Conservation (phyloP, 2,113 vertebrate genomes). For the Peromyscus californicus region DNA sequence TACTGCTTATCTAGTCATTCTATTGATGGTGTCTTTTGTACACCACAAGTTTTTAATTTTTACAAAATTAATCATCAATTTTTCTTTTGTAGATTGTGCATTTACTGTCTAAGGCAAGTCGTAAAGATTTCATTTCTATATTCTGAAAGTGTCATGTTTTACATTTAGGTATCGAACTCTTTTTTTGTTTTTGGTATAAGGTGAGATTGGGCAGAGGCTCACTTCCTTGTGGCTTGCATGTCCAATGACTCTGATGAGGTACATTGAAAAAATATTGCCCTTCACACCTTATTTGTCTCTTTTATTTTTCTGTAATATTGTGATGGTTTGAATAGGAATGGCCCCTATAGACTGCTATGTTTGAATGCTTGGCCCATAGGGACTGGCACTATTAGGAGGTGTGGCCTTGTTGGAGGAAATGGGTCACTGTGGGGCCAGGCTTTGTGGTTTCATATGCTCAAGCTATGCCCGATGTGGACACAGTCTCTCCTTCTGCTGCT, state of each 20-base stretch:
- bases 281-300: neutral
- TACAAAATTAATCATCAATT: neutral
- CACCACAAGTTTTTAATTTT: constrained; percentile 5
- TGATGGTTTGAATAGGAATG: neutral
- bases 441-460: neutral
- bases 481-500: neutral
- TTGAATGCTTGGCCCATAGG: neutral
- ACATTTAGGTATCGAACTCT: neutral
- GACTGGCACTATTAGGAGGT: neutral
- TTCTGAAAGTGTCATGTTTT: neutral
- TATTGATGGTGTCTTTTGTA: neutral
- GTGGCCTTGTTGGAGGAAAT: neutral
- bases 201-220: neutral
- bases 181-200: neutral
- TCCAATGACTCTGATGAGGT: neutral
- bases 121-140: neutral
- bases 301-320: neutral
- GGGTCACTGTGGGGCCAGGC: neutral
- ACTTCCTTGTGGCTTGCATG: neutral
- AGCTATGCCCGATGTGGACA: no score
- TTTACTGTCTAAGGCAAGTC: neutral
- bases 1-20: neutral
- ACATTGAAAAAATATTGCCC: neutral
- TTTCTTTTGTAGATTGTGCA: neutral
- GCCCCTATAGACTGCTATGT: neutral